Evolutionary conservation across 2,888 invertebrate genomes (phyloP).

Genomic region (Ennomos fuscantarius): DNA sequence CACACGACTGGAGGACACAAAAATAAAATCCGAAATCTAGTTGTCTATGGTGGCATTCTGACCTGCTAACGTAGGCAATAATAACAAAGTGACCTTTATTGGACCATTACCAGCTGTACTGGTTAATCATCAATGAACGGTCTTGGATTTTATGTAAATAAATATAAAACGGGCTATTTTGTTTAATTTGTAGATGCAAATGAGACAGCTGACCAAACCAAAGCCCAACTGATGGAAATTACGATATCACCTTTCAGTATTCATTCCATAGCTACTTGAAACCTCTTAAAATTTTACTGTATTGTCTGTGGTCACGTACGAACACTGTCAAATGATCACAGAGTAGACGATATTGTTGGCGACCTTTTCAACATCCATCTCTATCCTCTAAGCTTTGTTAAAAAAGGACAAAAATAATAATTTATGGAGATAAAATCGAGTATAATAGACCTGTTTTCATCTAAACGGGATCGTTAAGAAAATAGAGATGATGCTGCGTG

Average conservation of each 20-base stretch:
- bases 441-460: slow-evolving; percentile 48
- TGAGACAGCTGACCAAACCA: slow-evolving; percentile 61
- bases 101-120: too few species aligned
- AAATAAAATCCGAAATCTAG: too few species aligned
- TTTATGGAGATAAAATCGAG: slow-evolving; percentile 28
- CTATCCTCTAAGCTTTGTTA: slow-evolving; percentile 24
- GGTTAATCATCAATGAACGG: too few species aligned
- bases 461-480: slow-evolving; percentile 59
- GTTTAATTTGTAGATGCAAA: slow-evolving; percentile 44
- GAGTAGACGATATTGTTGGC: slow-evolving; percentile 21
- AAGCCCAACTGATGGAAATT: slow-evolving; percentile 56
- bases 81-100: too few species aligned
- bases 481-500: slow-evolving; percentile 75
- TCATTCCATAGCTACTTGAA: slow-evolving; percentile 39
- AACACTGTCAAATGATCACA: slow-evolving; percentile 48
- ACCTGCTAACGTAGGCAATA: too few species aligned
- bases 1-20: too few species aligned
- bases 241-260: slow-evolving; percentile 33
- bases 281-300: slow-evolving; percentile 48
- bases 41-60: too few species aligned
- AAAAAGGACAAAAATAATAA: slow-evolving; percentile 29
- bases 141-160: too few species aligned
- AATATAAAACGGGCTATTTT: background rate
- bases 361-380: slow-evolving; percentile 35
- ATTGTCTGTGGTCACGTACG: slow-evolving; percentile 80